Evolutionary conservation across 2,113 vertebrate genomes (phyloP), one percentile per base, ranked within the genome.

Genomic region (Tragelaphus buxtoni): DNA sequence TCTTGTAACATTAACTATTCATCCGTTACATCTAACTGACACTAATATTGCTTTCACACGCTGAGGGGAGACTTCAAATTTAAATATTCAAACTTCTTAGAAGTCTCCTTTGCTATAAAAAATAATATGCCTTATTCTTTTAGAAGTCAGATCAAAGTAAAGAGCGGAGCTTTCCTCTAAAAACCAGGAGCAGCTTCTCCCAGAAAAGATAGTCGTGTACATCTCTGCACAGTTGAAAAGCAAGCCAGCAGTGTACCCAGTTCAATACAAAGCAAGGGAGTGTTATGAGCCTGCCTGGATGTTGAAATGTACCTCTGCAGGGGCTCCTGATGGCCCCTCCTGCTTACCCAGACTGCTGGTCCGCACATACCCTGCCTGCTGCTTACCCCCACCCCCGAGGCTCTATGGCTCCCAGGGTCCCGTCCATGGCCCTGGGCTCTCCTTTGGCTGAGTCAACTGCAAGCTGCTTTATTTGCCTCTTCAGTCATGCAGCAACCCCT

Each of bases 81-180:
- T 96, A 97, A 97, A 97, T 91, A 94, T 65, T 94, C 86, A 91
- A 79, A 95, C 30, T 96, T 95, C 94, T 96, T 96, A 96, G 90
- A 97, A 82, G 84, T 92, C 84, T 79, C 49, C 55, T 94, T 96
- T 85, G 80, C 96, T 96, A 61, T 92, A 82, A 96, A 97, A 94
- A 95, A 87, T 69, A 95, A 95, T 77, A 95, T 22, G 56, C 32
- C 72, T 97, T 96, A 88, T 97, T 95, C 93, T 97, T 94, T 97
- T 77, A 97, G 95, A 97, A 97, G 92, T 97, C 92, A 17, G 97
- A 98, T 97, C 97, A 97, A 97, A 97, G 96, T 51, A 83, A 88
- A 91, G 49, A 96, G 32, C 5, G 61, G 93, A 92, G 4, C 92
- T 96, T 96, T 79, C 61, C 72, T 96, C 84, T 88, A 90, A 95